Conservation (phyloP, 2,113 vertebrate genomes). For the Aramus guarauna region DNA sequence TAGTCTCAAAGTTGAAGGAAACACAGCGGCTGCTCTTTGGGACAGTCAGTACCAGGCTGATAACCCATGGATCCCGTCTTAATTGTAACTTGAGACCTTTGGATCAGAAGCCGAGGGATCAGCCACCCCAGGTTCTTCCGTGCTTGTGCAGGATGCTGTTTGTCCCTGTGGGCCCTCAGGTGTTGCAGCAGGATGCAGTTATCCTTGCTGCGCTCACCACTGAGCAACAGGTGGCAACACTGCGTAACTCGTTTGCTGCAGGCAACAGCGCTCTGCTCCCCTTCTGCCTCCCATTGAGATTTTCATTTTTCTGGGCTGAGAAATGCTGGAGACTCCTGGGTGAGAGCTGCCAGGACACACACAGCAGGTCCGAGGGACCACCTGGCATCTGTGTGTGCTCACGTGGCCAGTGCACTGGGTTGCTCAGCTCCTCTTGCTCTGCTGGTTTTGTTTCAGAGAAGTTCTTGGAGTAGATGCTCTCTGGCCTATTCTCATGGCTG, state of each 20-base stretch:
- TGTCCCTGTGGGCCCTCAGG: background rate
- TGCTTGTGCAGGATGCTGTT: accelerated
- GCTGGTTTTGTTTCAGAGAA: conserved; percentile 71
- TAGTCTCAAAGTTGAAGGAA: background rate
- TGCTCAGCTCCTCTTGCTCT: background rate
- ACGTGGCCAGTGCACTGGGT: accelerated
- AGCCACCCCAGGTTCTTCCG: background rate
- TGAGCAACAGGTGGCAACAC: background rate
- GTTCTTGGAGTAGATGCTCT: conserved; percentile 72
- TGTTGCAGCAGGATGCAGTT: background rate
- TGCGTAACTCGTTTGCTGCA: background rate
- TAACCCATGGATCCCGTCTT: accelerated
- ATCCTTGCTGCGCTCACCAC: background rate
- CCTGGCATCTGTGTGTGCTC: accelerated
- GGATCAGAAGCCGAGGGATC: background rate
- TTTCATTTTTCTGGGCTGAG: background rate
- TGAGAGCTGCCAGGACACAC: accelerated
- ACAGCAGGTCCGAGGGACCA: background rate
- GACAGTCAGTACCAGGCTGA: background rate
- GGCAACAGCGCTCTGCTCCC: background rate
- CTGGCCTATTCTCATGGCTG: conserved; percentile 79
- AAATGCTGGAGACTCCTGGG: background rate
- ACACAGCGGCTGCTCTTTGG: background rate
- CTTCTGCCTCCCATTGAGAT: background rate
- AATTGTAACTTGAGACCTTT: background rate